phyloP scores from a whole-genome alignment of 2,113 vertebrate genomes.

The Hippocampus abdominalis region DNA sequence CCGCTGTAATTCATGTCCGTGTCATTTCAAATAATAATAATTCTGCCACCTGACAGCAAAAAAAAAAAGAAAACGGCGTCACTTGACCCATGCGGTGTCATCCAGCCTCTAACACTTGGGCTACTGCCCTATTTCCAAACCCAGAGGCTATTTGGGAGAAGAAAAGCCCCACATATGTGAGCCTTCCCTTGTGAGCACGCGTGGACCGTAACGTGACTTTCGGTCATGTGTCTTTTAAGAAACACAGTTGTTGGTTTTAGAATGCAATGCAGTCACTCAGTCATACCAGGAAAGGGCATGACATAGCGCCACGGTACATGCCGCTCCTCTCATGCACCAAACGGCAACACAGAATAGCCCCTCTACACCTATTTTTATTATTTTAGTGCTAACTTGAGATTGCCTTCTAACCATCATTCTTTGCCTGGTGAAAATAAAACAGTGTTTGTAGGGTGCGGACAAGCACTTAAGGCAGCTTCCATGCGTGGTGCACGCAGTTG shows the following conservation, averaged over 20 bases:
- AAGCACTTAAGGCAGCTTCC: slow-evolving; percentile 14
- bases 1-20: background rate
- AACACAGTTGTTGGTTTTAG: slow-evolving; percentile 28
- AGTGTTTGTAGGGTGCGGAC: background rate
- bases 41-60: background rate
- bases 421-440: background rate
- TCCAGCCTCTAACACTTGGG: background rate
- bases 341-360: background rate
- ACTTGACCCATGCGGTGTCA: background rate
- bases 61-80: background rate
- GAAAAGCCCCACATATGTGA: slow-evolving; percentile 4
- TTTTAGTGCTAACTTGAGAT: background rate
- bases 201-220: slow-evolving; percentile 7
- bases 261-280: slow-evolving; percentile 21
- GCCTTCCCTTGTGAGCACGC: background rate
- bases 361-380: background rate
- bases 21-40: background rate
- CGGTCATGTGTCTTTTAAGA: slow-evolving; percentile 20
- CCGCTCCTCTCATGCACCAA: background rate
- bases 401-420: slow-evolving; percentile 13
- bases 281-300: slow-evolving; percentile 5
- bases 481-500: slow-evolving; percentile 18
- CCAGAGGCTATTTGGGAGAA: slow-evolving; percentile 23
- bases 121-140: background rate
- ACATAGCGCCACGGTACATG: slow-evolving; percentile 6